Evolutionary conservation across 2,113 vertebrate genomes (phyloP).

Genomic region (Amia ocellicauda): DNA sequence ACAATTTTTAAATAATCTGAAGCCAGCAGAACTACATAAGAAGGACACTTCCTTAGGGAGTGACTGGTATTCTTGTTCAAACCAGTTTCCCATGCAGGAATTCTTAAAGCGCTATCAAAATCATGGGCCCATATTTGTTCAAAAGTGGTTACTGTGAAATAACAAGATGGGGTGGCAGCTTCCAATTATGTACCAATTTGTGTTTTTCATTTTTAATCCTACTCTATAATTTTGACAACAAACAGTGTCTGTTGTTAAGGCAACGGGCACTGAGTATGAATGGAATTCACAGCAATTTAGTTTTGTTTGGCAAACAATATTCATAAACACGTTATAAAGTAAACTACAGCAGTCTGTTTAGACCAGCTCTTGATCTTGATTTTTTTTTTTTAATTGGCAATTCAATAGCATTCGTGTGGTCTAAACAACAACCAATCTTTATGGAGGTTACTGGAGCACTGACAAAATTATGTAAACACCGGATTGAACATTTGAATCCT

Average conservation of each 20-base stretch:
- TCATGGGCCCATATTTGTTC: conserved; percentile 14
- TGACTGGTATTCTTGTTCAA: too few relatives aligned
- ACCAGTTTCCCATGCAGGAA: not conserved
- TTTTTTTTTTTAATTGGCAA: conserved; percentile 29
- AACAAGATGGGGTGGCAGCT: conserved; percentile 1
- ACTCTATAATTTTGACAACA: conserved; percentile 33
- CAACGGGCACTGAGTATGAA: conserved; percentile 14
- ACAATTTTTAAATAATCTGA: too few relatives aligned
- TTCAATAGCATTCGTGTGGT: conserved; percentile 33
- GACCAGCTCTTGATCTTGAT: conserved; percentile 19
- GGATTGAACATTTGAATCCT: too few relatives aligned
- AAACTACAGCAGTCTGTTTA: conserved; percentile 21
- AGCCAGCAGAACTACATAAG: too few relatives aligned
- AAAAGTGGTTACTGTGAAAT: conserved; percentile 19
- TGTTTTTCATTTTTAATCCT: conserved; percentile 21
- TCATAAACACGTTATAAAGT: conserved; percentile 20
- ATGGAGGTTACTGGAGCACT: too few relatives aligned
- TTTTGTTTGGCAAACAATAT: conserved; percentile 28
- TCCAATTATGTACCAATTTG: conserved; percentile 19
- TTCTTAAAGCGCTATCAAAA: conserved; percentile 10
- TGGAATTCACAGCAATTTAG: conserved; percentile 19
- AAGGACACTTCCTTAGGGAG: too few relatives aligned
- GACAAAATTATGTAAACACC: too few relatives aligned
- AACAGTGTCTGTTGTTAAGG: conserved; percentile 43
- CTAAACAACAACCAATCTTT: conserved; percentile 22